phyloP scores from a whole-genome alignment of 2,797 vertebrate genomes.

The Hypotaenidia okinawae region DNA sequence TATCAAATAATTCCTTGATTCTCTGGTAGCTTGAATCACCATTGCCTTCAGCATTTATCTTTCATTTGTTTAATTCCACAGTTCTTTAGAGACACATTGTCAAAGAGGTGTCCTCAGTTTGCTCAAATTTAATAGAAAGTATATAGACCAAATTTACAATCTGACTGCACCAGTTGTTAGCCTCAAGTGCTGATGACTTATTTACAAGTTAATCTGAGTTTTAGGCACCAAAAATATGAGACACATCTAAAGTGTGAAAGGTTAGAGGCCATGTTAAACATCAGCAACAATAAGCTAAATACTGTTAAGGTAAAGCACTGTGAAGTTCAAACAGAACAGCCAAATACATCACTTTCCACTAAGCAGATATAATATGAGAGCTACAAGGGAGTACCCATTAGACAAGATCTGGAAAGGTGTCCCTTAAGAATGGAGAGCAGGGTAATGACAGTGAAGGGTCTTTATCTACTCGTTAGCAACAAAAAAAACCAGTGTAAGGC shows the following conservation, averaged over 20 bases:
- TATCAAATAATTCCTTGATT: neutral
- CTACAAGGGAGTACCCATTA: neutral
- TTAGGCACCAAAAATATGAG: neutral
- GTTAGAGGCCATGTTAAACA: neutral
- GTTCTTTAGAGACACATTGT: neutral
- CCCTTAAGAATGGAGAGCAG: neutral
- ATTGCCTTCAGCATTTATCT: neutral
- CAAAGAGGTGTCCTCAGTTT: neutral
- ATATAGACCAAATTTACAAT: neutral
- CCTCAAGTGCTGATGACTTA: neutral
- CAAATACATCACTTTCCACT: neutral
- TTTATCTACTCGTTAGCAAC: neutral
- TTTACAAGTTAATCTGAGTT: neutral
- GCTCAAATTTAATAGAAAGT: neutral
- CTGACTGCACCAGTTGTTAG: neutral
- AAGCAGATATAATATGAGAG: neutral
- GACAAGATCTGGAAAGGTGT: neutral
- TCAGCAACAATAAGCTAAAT: neutral
- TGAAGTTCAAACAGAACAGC: neutral
- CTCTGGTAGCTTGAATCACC: neutral
- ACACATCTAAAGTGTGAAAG: neutral
- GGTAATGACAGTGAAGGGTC: neutral
- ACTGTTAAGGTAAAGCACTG: neutral
- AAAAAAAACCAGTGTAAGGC: neutral
- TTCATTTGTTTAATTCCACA: neutral